Conservation (phyloP, 1,140 invertebrate species). For the Meloidogyne chitwoodi region DNA sequence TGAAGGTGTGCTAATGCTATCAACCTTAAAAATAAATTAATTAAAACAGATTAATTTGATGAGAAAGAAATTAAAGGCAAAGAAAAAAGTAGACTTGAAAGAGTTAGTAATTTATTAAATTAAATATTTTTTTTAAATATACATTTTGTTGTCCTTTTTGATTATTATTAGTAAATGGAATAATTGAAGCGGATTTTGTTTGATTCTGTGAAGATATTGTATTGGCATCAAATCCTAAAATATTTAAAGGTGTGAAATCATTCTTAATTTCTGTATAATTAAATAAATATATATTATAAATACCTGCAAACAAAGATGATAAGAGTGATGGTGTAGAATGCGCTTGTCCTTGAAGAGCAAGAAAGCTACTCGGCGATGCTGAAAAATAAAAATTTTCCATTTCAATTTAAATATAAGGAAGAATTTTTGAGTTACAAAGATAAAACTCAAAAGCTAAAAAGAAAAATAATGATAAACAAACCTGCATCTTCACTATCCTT, state of each 20-base stretch:
- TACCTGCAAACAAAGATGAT: not conserved
- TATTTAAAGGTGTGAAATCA: too few relatives aligned
- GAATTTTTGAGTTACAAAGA: too few relatives aligned
- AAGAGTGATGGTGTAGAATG: conserved; percentile 15
- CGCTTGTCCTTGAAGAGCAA: conserved; percentile 2
- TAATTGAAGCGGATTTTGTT: not conserved
- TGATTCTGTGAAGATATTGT: not conserved
- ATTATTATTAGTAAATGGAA: not conserved
- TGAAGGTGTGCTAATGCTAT: not conserved
- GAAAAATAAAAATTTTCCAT: not conserved
- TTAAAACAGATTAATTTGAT: too few relatives aligned
- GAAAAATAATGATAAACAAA: too few relatives aligned
- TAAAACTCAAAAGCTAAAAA: too few relatives aligned
- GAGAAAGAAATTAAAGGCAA: too few relatives aligned
- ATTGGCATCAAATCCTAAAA: not conserved
- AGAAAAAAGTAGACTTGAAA: too few relatives aligned
- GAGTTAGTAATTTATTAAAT: too few relatives aligned
- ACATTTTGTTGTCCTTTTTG: not conserved
- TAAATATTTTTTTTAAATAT: not conserved
- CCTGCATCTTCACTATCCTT: not conserved
- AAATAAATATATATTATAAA: not conserved
- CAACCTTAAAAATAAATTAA: not conserved
- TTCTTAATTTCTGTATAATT: not conserved
- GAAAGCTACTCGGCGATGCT: not conserved
- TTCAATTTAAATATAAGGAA: not conserved